Evolutionary conservation across 2,797 vertebrate species (phyloP), one percentile per base, ranked within the genome.

Genomic region (Bradypodion pumilum): DNA sequence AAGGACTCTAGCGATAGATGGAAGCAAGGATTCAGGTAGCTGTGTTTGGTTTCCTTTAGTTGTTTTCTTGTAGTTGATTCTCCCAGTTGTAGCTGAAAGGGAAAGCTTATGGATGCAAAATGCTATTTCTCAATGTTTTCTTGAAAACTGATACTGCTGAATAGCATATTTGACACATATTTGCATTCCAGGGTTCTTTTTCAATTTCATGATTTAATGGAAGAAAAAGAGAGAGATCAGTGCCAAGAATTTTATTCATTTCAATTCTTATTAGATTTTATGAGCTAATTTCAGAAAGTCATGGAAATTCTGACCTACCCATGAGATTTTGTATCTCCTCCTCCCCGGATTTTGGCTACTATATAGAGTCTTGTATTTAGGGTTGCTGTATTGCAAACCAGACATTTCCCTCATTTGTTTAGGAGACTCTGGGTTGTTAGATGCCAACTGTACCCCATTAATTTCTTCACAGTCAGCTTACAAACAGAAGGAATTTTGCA

Each of bases 11-110:
- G 5, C 81, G 5, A 9, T 5, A 40, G 10, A 12, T 25, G 27
- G 49, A 69, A 83, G 29, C 49, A 32, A 35, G 0, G 0, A 68
- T 52, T 84, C 77, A 4, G 76, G 68, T 68, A n/a, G n/a, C n/a
- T n/a, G n/a, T 23, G 37, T 74, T 89, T 81, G 49, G 81, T 88
- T 66, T 82, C 3, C 0, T 73, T 0, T 56, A 23, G 74, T 65
- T 73, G 27, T 44, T 52, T 5, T 75, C 85, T 66, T 12, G 70
- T 46, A 29, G 88, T 59, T 59, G 77, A 23, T 27, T 1, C 75
- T 77, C 56, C 40, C 83, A 78, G 60, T 5, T 49, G 85, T 6
- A 27, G 23, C 78, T 88, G 74, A 62, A 84, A 89, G 82, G 65
- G 83, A 82, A 2, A 27, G 7, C 63, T 90, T 3, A 56, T 32